Evolutionary conservation across 2,888 invertebrate species (phyloP).

Genomic region (Cerceris rybyensis): DNA sequence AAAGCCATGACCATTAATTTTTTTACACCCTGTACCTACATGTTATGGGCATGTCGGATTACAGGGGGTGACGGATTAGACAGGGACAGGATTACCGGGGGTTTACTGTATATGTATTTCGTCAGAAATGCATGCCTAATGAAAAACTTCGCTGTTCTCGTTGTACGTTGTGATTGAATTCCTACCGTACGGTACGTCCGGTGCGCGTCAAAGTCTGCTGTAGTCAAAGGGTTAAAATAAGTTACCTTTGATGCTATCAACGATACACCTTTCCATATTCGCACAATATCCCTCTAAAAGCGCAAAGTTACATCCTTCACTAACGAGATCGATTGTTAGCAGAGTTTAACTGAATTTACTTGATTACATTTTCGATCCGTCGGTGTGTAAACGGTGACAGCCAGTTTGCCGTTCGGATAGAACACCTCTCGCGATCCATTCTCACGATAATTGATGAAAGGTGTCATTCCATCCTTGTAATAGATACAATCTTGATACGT

Average conservation of each 20-base stretch:
- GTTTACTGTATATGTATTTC: too few species aligned
- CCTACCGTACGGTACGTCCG: too few species aligned
- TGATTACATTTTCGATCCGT: slow-evolving; percentile 64
- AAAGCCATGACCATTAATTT: too few species aligned
- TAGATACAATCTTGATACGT: slow-evolving; percentile 37
- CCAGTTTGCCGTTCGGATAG: slow-evolving; percentile 68
- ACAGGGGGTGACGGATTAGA: too few species aligned
- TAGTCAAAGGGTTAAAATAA: neutral
- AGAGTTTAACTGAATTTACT: neutral
- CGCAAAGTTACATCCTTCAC: neutral
- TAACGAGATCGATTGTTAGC: slow-evolving; percentile 15
- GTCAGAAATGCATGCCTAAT: too few species aligned
- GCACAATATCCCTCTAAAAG: neutral
- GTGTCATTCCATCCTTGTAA: slow-evolving; percentile 56
- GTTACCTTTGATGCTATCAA: neutral
- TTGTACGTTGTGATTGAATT: too few species aligned
- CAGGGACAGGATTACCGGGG: too few species aligned
- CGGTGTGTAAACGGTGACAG: slow-evolving; percentile 56
- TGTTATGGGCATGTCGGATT: too few species aligned
- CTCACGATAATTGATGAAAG: slow-evolving; percentile 54
- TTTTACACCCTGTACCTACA: too few species aligned
- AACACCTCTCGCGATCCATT: slow-evolving; percentile 61
- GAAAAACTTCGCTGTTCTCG: too few species aligned
- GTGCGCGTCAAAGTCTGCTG: too few species aligned
- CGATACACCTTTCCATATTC: neutral